Conservation (phyloP, 2,888 invertebrate species). For the Crossocerus cetratus region DNA sequence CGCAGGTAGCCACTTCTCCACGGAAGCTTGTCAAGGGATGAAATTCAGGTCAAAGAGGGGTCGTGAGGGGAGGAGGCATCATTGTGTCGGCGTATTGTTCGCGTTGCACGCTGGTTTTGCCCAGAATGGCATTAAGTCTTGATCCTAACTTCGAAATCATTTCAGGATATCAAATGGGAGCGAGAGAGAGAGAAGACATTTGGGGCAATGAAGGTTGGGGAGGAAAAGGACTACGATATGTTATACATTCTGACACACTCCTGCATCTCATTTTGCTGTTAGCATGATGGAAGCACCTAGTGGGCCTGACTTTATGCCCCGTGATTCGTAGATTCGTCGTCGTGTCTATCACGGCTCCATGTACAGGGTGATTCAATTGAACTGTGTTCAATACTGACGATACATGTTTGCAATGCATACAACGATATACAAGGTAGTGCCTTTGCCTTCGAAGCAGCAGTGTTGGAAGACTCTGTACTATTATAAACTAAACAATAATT, state of each 20-base stretch:
- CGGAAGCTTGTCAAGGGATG: constrained; percentile 56
- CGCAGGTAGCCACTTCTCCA: constrained; percentile 60
- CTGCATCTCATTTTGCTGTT: constrained; percentile 17
- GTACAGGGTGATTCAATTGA: constrained; percentile 29
- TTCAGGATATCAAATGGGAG: constrained; percentile 32
- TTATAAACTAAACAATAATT: too few species aligned
- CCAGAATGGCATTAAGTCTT: constrained; percentile 61
- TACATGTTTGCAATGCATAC: too few species aligned
- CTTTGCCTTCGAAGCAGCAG: too few species aligned
- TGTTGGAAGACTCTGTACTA: too few species aligned
- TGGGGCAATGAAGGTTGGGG: not conserved
- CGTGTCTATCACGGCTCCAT: constrained; percentile 15
- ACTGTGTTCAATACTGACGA: not conserved
- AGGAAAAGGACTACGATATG: not conserved
- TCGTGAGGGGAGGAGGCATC: constrained; percentile 21
- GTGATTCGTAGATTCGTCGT: constrained; percentile 57
- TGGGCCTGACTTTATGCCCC: constrained; percentile 52
- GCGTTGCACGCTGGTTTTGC: constrained; percentile 43
- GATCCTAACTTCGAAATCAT: constrained; percentile 69
- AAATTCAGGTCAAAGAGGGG: constrained; percentile 53
- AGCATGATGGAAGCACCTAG: constrained; percentile 26
- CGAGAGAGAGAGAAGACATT: constrained; percentile 10
- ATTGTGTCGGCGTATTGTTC: constrained; percentile 57
- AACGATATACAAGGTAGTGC: not conserved
- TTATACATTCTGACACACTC: too few species aligned